phyloP scores from a whole-genome alignment of 2,888 invertebrate species.

The Hermodice carunculata region DNA sequence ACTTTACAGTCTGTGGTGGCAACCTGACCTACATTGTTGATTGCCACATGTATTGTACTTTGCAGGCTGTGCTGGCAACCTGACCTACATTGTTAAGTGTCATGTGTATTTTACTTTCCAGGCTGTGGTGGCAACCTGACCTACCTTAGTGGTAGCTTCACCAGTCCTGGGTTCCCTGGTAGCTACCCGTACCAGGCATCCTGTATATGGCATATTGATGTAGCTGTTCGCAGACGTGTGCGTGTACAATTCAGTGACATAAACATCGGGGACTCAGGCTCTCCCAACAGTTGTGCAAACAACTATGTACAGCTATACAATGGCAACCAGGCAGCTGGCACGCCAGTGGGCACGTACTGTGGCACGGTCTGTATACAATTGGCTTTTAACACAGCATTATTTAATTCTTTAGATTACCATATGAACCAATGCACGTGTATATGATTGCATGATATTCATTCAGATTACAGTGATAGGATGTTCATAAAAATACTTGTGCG shows the following conservation, averaged over 20 bases:
- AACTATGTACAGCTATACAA: constrained; percentile 67
- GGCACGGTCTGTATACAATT: constrained; percentile 55
- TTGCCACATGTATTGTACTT: not conserved
- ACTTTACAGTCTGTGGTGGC: not conserved
- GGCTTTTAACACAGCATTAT: not conserved
- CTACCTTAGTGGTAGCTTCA: constrained; percentile 80
- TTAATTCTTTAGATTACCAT: not conserved
- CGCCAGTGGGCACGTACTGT: constrained; percentile 78
- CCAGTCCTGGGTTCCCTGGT: constrained; percentile 88
- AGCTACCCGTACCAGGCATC: constrained; percentile 77
- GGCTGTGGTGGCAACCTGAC: constrained; percentile 77
- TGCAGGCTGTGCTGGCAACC: not conserved
- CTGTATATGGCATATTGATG: not conserved
- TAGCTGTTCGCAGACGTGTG: not conserved
- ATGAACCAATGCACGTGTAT: too few species aligned
- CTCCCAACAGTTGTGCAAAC: constrained; percentile 16
- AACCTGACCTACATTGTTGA: not conserved
- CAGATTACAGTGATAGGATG: too few species aligned
- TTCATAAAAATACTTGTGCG: too few species aligned
- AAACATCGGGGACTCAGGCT: not conserved
- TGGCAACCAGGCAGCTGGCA: constrained; percentile 76
- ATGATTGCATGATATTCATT: too few species aligned
- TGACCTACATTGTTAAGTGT: not conserved
- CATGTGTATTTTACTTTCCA: constrained; percentile 1
- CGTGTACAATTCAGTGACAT: not conserved